Percentiles rank a stretch among this genome's conserved stretches.
Evolutionary conservation across 2,888 invertebrate species (phyloP).

Genomic region (Platycnemis pennipes): DNA sequence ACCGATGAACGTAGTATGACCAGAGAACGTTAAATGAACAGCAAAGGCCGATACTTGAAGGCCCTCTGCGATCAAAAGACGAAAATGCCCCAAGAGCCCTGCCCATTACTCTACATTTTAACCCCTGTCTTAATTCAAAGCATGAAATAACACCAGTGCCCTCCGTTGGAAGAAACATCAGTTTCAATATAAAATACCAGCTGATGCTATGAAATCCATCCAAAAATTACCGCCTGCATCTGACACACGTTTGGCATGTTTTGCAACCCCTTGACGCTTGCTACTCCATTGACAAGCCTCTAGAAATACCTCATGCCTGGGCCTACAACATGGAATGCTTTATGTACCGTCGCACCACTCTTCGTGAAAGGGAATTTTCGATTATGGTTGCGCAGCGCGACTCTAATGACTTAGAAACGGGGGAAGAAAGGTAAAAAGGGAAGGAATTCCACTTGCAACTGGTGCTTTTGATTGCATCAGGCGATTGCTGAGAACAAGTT

Average conservation of each 20-base stretch:
- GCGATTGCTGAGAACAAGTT: not conserved
- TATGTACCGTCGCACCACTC: not conserved
- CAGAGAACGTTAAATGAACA: too few relatives aligned
- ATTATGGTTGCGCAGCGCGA: not conserved
- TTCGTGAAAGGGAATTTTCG: not conserved
- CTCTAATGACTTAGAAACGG: not conserved
- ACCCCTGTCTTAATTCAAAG: too few relatives aligned
- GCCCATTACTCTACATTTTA: too few relatives aligned
- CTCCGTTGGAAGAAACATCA: too few relatives aligned
- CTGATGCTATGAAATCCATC: too few relatives aligned
- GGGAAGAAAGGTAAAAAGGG: not conserved
- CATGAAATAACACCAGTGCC: too few relatives aligned
- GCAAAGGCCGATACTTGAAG: too few relatives aligned
- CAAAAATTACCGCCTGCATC: too few relatives aligned
- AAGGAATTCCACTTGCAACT: not conserved
- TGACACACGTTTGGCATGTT: not conserved
- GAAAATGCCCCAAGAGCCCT: too few relatives aligned
- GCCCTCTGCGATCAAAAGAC: too few relatives aligned
- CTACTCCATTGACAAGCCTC: not conserved
- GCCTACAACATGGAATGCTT: not conserved
- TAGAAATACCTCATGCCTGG: not conserved
- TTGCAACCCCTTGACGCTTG: not conserved
- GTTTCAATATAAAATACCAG: too few relatives aligned
- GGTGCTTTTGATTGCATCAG: not conserved
- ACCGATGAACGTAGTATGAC: too few relatives aligned